Evolutionary conservation across 2,113 vertebrate genomes (phyloP).

Genomic region (Herpetotheres cachinnans): DNA sequence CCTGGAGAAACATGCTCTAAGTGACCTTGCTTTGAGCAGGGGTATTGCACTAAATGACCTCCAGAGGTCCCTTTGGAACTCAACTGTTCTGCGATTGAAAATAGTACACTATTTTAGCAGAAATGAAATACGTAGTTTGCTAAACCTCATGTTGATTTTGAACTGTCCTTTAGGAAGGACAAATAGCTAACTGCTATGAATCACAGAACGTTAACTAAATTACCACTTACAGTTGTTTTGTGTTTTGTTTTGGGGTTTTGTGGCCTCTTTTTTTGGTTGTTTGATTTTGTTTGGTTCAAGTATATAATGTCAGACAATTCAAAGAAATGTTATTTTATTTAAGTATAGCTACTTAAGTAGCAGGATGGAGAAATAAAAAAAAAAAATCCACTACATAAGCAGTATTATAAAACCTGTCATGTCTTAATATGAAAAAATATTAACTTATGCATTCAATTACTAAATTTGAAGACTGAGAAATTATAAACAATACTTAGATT

Average conservation of each 20-base stretch:
- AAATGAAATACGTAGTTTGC: not conserved
- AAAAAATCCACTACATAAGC: not conserved
- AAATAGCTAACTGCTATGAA: not conserved
- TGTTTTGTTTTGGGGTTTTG: not conserved
- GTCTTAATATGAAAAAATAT: not conserved
- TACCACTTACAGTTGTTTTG: not conserved
- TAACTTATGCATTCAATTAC: not conserved
- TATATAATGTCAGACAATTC: not conserved
- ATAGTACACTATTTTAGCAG: not conserved
- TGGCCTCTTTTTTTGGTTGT: not conserved
- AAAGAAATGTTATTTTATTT: not conserved
- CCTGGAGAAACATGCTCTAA: not conserved
- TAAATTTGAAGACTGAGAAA: not conserved
- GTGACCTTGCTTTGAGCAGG: not conserved
- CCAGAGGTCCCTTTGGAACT: not conserved
- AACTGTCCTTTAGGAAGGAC: not conserved
- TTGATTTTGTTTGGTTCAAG: not conserved
- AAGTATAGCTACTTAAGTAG: not conserved
- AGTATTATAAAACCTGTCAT: not conserved
- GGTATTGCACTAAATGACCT: not conserved
- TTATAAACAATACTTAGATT: not conserved
- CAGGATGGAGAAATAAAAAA: fast-evolving
- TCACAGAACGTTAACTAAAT: not conserved
- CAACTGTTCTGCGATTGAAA: not conserved
- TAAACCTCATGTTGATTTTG: not conserved